A percentile compares a stretch with the other conserved stretches of the same genome.
These are phyloP conservation scores for Panopea generosa DNA, from an alignment of 2,888 invertebrate species.

Conservation along the genomic window DNA sequence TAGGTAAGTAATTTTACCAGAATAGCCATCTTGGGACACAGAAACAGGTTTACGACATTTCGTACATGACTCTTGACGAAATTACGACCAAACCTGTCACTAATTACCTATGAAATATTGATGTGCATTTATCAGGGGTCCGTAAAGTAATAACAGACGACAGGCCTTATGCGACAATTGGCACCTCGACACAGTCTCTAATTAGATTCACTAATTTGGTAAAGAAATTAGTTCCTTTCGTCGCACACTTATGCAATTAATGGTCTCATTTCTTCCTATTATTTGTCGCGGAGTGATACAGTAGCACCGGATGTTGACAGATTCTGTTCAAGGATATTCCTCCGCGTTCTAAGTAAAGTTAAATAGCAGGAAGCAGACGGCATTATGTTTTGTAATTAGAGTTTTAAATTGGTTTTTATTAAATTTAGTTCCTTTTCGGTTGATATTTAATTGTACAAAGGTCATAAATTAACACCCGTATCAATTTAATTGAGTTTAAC, in stretches of 20 bases:
- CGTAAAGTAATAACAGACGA: slow-evolving; percentile 42
- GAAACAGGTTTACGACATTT: neutral
- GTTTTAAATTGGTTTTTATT: slow-evolving; percentile 49
- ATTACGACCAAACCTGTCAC: slow-evolving; percentile 43
- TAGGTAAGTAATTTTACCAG: slow-evolving; percentile 40
- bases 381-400: slow-evolving; percentile 59
- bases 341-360: slow-evolving; percentile 24
- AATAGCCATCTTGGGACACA: slow-evolving; percentile 23
- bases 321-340: slow-evolving; percentile 22
- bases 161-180: slow-evolving; percentile 48
- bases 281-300: slow-evolving; percentile 56
- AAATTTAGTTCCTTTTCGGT: slow-evolving; percentile 60
- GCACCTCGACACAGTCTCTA: slow-evolving; percentile 43
- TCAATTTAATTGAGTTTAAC: slow-evolving; percentile 58
- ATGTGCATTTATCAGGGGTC: slow-evolving; percentile 49
- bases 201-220: slow-evolving; percentile 62
- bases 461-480: slow-evolving; percentile 64
- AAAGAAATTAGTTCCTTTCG: slow-evolving; percentile 50
- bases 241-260: slow-evolving; percentile 64
- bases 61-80: slow-evolving; percentile 28
- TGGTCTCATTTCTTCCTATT: slow-evolving; percentile 49
- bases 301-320: slow-evolving; percentile 29
- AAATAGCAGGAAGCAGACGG: slow-evolving; percentile 34
- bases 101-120: slow-evolving; percentile 66
- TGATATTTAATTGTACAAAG: slow-evolving; percentile 59